Evolutionary conservation across 2,113 vertebrate species (phyloP), one percentile per base, ranked within the genome.

Genomic region (Anas platyrhynchos): DNA sequence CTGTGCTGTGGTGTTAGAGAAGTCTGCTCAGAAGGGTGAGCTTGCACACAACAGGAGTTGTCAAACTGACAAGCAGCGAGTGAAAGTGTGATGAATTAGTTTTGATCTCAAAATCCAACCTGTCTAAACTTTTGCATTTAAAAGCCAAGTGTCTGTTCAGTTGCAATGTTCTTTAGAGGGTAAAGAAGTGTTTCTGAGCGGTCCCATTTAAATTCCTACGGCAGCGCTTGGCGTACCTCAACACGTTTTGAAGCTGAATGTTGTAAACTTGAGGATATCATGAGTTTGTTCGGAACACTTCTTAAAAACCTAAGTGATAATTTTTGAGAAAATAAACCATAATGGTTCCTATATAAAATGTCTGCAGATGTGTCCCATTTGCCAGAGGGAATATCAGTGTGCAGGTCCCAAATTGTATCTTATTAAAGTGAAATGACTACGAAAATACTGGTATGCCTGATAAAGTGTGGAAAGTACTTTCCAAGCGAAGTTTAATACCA

Each of bases 191-290:
- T 65, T 84, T 82, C 23, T 31, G 7, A 81, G 72, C 17, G 22
- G 16, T 83, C 89, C 61, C 34, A 4, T 67, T 96, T 86, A 65
- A 66, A 9, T 89, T 93, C 73, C 3, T 86, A 32, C 71, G 52
- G 11, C 82, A 89, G 91, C 89, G 90, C 90, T 93, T 43, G 93
- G 88, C 81, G n/a, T 75, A 67, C 69, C 85, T 44, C n/a, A 71
- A 18, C 78, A 36, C 65, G 3, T 88, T 85, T 73, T 26, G 74
- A 81, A 71, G 61, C 41, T 63, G n/a, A 68, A 23, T 11, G 36
- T 67, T 87, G 58, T 41, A 18, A 91, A 61, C 34, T 34, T 55
- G 71, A 71, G 41, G 50, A 31, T 9, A 7, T 88, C 65, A 69
- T 22, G 48, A 82, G 22, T 82, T 93, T 65, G 36, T 73, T 59